These are phyloP conservation scores for Xenops minutus DNA, from an alignment of 2,797 vertebrate species.

Conservation along the genomic window DNA sequence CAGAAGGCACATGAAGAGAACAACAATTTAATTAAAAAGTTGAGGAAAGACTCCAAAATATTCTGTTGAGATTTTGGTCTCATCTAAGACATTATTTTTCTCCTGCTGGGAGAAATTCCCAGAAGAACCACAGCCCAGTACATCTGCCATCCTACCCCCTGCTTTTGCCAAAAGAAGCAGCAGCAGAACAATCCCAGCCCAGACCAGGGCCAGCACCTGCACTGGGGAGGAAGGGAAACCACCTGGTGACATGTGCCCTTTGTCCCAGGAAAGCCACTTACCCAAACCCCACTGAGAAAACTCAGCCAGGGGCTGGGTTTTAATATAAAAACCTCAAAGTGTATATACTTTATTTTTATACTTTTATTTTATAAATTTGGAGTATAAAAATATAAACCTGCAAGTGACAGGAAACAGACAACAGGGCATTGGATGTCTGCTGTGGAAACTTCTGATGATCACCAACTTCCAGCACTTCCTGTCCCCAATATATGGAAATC, in stretches of 20 bases:
- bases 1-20: neutral
- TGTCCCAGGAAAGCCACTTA: neutral
- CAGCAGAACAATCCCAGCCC: neutral
- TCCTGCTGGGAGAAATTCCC: neutral
- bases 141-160: neutral
- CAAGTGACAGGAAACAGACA: neutral
- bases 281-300: neutral
- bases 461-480: rapidly evolving
- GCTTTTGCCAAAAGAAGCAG: neutral
- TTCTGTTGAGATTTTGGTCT: neutral
- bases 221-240: neutral
- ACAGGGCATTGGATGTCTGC: neutral
- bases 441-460: neutral
- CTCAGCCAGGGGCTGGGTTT: neutral
- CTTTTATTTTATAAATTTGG: too few relatives aligned
- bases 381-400: neutral
- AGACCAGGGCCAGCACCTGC: neutral
- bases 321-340: neutral
- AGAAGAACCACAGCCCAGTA: neutral
- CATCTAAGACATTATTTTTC: neutral
- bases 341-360: neutral
- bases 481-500: neutral
- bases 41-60: neutral
- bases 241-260: rapidly evolving
- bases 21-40: neutral